A percentile compares a stretch with the other conserved stretches of the same genome.
Conservation (phyloP, 2,113 vertebrate species). For the Crotalus tigris region DNA sequence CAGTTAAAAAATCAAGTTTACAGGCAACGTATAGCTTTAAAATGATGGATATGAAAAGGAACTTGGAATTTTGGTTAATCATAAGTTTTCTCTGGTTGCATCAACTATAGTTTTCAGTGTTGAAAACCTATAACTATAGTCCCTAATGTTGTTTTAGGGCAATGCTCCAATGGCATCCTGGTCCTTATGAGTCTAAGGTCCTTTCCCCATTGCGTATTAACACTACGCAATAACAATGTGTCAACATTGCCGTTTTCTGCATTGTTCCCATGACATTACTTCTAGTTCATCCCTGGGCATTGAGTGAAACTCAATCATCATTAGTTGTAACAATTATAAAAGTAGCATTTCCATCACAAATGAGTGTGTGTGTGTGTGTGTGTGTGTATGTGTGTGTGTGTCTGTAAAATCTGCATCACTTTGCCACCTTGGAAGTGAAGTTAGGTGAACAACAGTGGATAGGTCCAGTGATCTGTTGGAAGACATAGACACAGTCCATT, state of each 20-base stretch:
- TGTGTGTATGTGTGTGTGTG: neutral
- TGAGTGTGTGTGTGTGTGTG: neutral
- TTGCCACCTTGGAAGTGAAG: neutral
- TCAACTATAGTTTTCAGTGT: neutral
- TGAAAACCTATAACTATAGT: neutral
- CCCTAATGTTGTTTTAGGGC: neutral
- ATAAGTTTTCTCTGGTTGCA: neutral
- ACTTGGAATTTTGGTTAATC: neutral
- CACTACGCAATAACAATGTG: neutral
- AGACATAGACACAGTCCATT: neutral
- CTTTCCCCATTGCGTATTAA: neutral
- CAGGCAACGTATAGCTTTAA: neutral
- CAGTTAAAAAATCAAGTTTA: neutral
- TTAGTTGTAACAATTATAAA: neutral
- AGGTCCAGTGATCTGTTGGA: neutral
- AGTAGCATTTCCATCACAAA: neutral
- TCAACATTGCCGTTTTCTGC: neutral
- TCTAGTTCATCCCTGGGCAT: neutral
- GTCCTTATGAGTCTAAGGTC: neutral
- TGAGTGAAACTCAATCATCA: neutral
- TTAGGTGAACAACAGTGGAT: neutral
- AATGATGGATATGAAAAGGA: neutral
- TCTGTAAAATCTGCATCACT: neutral
- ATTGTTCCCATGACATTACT: neutral
- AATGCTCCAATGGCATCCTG: neutral